Conservation (phyloP, 2,888 invertebrate species). For the Mythimna loreyi region DNA sequence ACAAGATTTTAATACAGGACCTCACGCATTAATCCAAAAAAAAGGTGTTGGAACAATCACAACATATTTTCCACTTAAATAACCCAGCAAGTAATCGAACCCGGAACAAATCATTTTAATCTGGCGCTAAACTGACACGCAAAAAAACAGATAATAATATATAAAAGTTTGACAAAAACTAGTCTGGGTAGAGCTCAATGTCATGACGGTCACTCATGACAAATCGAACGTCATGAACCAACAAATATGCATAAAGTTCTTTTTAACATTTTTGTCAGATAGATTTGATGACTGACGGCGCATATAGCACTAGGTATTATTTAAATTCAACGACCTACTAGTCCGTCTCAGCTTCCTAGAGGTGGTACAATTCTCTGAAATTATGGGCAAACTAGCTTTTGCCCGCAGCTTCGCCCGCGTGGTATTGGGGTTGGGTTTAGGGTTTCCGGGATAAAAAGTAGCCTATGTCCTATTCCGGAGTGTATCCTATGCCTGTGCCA, state of each 20-base stretch:
- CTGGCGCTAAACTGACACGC: conserved; percentile 24
- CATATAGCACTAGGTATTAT: not conserved
- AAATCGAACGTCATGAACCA: conserved; percentile 4
- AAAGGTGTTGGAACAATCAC: not conserved
- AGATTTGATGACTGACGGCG: not conserved
- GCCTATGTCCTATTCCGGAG: too few species aligned
- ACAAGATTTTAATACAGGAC: not conserved
- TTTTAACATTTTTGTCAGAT: not conserved
- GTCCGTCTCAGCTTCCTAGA: too few species aligned
- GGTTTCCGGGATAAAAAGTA: too few species aligned
- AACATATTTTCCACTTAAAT: conserved; percentile 1
- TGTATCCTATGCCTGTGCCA: too few species aligned
- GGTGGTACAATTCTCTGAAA: too few species aligned
- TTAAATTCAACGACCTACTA: too few species aligned
- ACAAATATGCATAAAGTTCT: not conserved
- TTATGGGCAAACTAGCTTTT: too few species aligned
- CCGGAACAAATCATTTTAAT: conserved; percentile 46
- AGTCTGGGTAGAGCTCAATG: conserved; percentile 22
- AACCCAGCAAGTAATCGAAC: conserved; percentile 22
- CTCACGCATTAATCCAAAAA: not conserved
- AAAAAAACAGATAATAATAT: conserved; percentile 35
- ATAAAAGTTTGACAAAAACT: conserved; percentile 34
- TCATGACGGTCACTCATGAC: conserved; percentile 21
- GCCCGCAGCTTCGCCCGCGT: too few species aligned
- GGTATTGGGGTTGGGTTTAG: too few species aligned